phyloP scores from a whole-genome alignment of 2,113 vertebrate genomes.

The Aegithalos caudatus region DNA sequence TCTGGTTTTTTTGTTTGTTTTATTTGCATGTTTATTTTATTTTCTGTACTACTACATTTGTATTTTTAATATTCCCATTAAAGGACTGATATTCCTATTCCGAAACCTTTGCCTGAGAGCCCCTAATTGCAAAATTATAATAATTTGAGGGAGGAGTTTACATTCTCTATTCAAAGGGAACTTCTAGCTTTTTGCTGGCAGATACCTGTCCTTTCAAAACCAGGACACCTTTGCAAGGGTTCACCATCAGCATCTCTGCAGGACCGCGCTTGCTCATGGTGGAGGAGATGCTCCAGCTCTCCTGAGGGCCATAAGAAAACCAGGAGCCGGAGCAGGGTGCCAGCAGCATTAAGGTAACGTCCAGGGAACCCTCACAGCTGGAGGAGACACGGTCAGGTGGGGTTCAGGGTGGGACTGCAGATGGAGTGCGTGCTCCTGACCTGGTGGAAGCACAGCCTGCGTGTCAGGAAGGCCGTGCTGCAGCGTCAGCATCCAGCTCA shows the following conservation, averaged over 20 bases:
- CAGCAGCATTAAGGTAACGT: rapidly evolving
- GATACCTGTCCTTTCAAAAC: too few species aligned
- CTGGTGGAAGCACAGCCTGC: background rate
- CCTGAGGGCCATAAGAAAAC: rapidly evolving
- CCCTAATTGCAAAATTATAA: too few species aligned
- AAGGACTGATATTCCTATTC: too few species aligned
- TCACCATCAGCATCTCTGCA: background rate
- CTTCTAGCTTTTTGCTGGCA: too few species aligned
- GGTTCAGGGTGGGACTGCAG: background rate
- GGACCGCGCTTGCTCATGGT: rapidly evolving
- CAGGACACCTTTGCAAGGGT: background rate
- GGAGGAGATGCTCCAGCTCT: background rate
- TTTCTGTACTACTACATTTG: too few species aligned
- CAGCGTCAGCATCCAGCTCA: background rate
- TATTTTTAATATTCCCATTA: too few species aligned
- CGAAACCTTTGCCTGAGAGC: too few species aligned
- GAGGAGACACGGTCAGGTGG: background rate
- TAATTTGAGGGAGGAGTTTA: too few species aligned
- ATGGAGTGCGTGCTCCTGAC: background rate
- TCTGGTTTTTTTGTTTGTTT: too few species aligned
- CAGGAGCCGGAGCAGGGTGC: background rate
- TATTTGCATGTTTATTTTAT: too few species aligned
- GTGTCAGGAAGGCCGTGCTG: background rate
- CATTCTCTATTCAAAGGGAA: too few species aligned
- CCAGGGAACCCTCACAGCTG: background rate